Conservation (phyloP, 2,888 invertebrate species). For the Actias luna region DNA sequence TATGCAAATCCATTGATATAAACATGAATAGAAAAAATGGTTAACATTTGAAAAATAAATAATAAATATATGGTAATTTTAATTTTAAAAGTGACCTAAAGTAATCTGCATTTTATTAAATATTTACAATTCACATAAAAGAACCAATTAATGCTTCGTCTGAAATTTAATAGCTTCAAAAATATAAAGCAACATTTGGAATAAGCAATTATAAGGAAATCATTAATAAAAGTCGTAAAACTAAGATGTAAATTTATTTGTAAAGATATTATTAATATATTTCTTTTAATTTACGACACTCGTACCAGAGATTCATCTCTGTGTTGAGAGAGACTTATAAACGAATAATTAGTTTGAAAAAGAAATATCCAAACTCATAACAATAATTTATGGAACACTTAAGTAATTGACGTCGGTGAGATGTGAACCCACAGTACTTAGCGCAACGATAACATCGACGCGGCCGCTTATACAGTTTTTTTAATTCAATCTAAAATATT, state of each 20-base stretch:
- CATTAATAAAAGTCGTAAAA: background rate
- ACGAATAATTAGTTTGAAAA: no score
- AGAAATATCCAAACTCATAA: no score
- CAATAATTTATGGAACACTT: no score
- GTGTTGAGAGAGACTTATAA: no score
- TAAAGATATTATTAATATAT: background rate
- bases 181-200: background rate
- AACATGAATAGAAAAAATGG: background rate
- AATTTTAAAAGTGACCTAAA: background rate
- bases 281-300: no score
- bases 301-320: no score
- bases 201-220: background rate
- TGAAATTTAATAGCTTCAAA: background rate
- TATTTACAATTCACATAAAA: background rate
- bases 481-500: no score
- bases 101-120: background rate
- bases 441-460: no score
- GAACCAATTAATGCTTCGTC: background rate
- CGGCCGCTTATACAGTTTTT: no score
- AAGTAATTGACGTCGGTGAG: no score
- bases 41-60: background rate
- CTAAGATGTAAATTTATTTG: background rate
- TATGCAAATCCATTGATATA: background rate
- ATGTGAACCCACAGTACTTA: no score
- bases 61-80: background rate